These are phyloP conservation scores for Cistogaster globosa DNA, from an alignment of 2,888 invertebrate species.

Conservation along the genomic window DNA sequence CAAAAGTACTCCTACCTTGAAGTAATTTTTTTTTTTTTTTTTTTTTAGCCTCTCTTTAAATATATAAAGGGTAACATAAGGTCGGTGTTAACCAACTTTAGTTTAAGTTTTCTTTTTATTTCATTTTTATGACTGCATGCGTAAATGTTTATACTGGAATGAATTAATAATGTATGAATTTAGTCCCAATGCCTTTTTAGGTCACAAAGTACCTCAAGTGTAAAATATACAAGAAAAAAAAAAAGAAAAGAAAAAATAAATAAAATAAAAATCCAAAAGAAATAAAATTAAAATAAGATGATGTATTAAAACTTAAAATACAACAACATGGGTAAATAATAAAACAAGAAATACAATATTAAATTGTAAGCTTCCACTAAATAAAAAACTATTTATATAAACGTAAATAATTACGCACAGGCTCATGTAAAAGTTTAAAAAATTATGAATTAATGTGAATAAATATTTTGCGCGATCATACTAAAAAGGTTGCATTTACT, in stretches of 20 bases:
- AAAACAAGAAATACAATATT: neutral
- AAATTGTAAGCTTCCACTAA: constrained; percentile 7
- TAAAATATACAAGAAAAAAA: constrained; percentile 29
- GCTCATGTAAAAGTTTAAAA: constrained; percentile 30
- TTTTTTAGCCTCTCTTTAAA: no score
- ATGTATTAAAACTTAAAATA: constrained; percentile 49
- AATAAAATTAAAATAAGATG: constrained; percentile 18
- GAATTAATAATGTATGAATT: constrained; percentile 16
- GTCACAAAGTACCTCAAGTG: constrained; percentile 55
- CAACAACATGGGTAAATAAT: constrained; percentile 15
- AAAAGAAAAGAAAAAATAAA: neutral
- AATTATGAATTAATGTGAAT: constrained; percentile 22
- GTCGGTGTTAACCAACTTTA: no score
- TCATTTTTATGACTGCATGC: neutral
- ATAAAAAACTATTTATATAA: neutral
- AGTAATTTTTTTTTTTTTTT: no score
- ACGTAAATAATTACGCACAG: neutral
- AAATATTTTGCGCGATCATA: constrained; percentile 54
- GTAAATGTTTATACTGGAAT: neutral
- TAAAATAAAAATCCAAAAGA: constrained; percentile 17
- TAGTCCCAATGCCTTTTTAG: constrained; percentile 54
- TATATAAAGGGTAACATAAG: no score
- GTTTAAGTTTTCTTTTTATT: no score
- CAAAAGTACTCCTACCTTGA: no score
- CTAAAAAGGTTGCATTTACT: constrained; percentile 24